phyloP scores from a whole-genome alignment of 2,113 vertebrate genomes.

The Lipotes vexillifer region DNA sequence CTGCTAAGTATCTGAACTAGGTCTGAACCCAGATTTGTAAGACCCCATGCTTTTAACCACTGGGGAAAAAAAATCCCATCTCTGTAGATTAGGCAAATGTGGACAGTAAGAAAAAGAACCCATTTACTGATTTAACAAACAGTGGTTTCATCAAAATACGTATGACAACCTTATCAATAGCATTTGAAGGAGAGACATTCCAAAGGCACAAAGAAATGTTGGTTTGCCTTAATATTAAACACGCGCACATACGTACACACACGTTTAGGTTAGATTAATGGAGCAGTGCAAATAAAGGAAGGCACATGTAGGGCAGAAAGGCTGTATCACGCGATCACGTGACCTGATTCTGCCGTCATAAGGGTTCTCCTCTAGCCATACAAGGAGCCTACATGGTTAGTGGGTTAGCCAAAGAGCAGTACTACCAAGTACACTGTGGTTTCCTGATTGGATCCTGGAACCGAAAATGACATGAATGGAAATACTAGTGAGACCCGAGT shows the following conservation, averaged over 20 bases:
- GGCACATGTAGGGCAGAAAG: background rate
- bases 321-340: background rate
- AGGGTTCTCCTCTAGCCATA: background rate
- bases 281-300: background rate
- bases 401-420: background rate
- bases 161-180: background rate
- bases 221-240: background rate
- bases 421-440: background rate
- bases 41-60: background rate
- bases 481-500: background rate
- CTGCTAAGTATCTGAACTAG: background rate
- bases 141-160: background rate
- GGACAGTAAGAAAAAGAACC: background rate
- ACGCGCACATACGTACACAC: fast-evolving
- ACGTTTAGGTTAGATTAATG: background rate
- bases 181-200: background rate
- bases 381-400: background rate
- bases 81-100: background rate
- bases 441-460: background rate
- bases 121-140: background rate
- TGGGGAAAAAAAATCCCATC: background rate
- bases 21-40: background rate
- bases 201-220: background rate
- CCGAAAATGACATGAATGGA: background rate
- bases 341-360: background rate